Conservation (phyloP, 2,797 vertebrate species). For the Naso thynnoides region DNA sequence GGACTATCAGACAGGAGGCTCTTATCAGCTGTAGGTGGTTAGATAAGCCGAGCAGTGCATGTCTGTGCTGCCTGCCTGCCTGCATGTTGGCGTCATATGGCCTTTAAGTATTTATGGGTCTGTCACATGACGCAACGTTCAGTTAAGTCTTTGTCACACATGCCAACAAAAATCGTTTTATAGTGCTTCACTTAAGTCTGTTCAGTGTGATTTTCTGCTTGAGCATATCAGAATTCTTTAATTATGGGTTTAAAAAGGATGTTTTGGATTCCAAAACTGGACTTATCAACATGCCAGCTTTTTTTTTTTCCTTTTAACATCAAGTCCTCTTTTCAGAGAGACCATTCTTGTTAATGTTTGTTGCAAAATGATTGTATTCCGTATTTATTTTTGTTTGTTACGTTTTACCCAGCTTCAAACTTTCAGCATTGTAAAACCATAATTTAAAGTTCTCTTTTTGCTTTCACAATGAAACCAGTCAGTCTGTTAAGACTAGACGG, state of each 20-base stretch:
- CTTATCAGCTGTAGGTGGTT: conserved; percentile 40
- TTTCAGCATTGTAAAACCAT: neutral
- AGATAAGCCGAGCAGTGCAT: conserved; percentile 25
- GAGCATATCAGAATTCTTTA: neutral
- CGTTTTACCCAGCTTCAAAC: too few species aligned
- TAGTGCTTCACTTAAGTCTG: neutral
- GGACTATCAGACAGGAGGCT: neutral
- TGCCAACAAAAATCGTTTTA: neutral
- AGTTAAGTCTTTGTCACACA: conserved; percentile 28
- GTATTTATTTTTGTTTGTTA: too few species aligned
- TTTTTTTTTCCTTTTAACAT: too few species aligned
- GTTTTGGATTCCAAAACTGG: neutral
- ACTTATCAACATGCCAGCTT: neutral
- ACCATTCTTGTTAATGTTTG: too few species aligned
- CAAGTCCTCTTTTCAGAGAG: neutral
- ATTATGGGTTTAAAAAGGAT: neutral
- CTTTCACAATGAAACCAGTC: conserved; percentile 32
- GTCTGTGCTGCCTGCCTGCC: conserved; percentile 37
- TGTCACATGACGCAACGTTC: conserved; percentile 52
- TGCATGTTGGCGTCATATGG: conserved; percentile 64
- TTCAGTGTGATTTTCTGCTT: neutral
- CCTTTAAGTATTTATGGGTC: conserved; percentile 82
- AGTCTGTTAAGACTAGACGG: neutral
- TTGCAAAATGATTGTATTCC: too few species aligned
- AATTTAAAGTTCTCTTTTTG: conserved; percentile 9